These are phyloP conservation scores for Bubo bubo DNA, from an alignment of 2,113 vertebrate genomes.

Conservation along the genomic window DNA sequence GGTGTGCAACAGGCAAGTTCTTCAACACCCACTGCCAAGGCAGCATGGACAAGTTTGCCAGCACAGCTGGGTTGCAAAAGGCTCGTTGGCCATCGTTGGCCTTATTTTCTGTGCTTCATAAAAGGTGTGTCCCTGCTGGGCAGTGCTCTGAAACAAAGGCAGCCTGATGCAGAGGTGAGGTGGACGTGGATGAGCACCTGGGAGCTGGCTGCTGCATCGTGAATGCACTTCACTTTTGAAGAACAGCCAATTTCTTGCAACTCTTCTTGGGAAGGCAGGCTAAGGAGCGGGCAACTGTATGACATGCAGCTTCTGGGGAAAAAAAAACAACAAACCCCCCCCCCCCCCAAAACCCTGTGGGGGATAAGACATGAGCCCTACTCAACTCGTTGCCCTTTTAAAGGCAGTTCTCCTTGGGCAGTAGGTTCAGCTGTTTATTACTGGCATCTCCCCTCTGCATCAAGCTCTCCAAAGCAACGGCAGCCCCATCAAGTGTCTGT, in stretches of 20 bases:
- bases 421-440: background rate
- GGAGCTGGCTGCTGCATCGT: background rate
- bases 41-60: background rate
- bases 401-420: background rate
- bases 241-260: background rate
- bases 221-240: background rate
- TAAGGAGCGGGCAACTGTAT: background rate
- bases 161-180: background rate
- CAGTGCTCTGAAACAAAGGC: background rate
- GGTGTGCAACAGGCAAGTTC: fast-evolving
- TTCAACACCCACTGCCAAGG: background rate
- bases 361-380: background rate
- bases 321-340: background rate
- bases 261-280: background rate
- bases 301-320: background rate
- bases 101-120: background rate
- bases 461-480: background rate
- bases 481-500: background rate
- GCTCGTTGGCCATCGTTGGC: background rate
- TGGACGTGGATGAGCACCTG: background rate
- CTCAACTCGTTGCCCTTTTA: fast-evolving
- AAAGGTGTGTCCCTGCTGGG: background rate
- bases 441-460: background rate
- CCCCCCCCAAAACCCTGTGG: background rate
- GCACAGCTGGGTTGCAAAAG: background rate